Base-by-base conservation (phyloP, 2,888 invertebrate species). In the Melanotus villosus region DNA sequence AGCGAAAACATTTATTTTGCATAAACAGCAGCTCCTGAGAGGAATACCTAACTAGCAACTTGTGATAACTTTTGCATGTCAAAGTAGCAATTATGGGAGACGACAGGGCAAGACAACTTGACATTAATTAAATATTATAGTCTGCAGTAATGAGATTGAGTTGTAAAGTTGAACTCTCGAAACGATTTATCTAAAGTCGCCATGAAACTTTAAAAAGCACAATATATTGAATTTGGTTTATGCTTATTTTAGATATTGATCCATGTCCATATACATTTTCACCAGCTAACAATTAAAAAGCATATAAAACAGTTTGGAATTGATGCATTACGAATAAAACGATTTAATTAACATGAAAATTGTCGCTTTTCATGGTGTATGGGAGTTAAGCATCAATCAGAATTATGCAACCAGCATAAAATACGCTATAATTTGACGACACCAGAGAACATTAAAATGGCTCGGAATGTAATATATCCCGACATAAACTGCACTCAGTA, bases 1-100 rank as follows among this genome's bases (percentile, higher is more conserved):
- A 38, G 54, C 23, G 38, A 68, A 62, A 60, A 62, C 71, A 71
- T 71, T 68, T 68, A 68, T 71, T 68, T 68, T 71, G 68, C 71
- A 71, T 68, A 65, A 71, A 68, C 68, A 65, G 64, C 23, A 26
- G 57, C 54, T 69, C 69, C 58, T 41, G 57, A 52, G 69, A 60
- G 65, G 59, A 69, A 69, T 62, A 56, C 62, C 26, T 58, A 72
- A 68, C 62, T 58, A 60, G 57, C 54, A 65, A 66, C 62, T 57
- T 45, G 68, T 60, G 63, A 62, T 71, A 71, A 66, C 64, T 68
- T 65, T 57, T 68, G 71, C 71, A 71, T 71, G 60, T 65, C 43
- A 57, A 60, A 71, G 56, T 63, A 62, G 71, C 71, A 71, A 68
- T 71, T 69, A 71, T 30, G 30, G 43, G 60, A 68, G 68, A 66